Conservation (phyloP, 2,113 vertebrate species). For the Boulengerochromis microlepis region DNA sequence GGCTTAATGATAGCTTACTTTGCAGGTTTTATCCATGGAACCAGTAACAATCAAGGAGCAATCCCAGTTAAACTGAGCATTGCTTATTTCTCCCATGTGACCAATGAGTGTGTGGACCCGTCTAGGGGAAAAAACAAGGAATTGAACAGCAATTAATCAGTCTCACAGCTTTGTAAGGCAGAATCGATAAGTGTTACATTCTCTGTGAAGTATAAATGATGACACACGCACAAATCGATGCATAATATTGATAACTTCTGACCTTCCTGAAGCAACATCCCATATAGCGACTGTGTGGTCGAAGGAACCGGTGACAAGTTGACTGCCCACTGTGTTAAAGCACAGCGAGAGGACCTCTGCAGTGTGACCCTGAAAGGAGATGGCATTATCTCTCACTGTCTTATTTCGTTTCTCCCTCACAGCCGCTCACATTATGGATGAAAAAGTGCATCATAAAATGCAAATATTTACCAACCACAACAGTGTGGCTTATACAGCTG, state of each 20-base stretch:
- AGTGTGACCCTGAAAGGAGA: constrained; percentile 78
- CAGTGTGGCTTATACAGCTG: background rate
- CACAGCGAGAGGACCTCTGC: constrained; percentile 87
- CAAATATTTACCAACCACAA: background rate
- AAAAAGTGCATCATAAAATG: background rate
- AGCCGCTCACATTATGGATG: background rate
- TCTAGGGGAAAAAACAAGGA: constrained; percentile 55
- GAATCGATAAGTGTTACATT: background rate
- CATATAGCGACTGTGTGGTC: constrained; percentile 86
- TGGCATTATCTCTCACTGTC: background rate
- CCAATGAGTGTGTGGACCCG: constrained; percentile 78
- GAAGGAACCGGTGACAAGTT: constrained; percentile 89
- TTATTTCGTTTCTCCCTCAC: background rate
- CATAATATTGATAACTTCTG: background rate
- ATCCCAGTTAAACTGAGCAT: constrained; percentile 89
- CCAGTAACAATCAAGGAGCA: constrained; percentile 83
- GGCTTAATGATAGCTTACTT: constrained; percentile 68
- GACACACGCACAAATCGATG: background rate
- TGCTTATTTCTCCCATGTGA: constrained; percentile 86
- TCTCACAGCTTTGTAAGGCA: background rate
- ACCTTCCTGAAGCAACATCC: constrained; percentile 90
- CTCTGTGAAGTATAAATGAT: background rate
- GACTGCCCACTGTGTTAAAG: constrained; percentile 84
- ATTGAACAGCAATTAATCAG: background rate
- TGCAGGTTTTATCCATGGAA: constrained; percentile 91